Evolutionary conservation across 2,113 vertebrate species (phyloP).

Genomic region (Campylorhamphus procurvoides): DNA sequence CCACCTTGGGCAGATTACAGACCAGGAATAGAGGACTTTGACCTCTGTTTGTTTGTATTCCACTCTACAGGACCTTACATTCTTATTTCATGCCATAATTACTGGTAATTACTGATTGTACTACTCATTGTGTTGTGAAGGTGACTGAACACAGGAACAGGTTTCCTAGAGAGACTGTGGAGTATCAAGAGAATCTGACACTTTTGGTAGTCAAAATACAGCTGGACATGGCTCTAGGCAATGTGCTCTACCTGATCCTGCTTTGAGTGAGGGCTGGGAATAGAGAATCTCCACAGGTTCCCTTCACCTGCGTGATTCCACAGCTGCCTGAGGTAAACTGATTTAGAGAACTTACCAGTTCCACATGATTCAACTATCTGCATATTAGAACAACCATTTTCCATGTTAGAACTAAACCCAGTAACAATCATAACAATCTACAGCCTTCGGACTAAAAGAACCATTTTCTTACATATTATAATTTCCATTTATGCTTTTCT

Average conservation of each 20-base stretch:
- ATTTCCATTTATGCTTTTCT: neutral
- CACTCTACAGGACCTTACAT: neutral
- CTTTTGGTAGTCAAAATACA: neutral
- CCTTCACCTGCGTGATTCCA: neutral
- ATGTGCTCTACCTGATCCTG: neutral
- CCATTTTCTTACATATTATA: neutral
- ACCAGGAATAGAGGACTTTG: neutral
- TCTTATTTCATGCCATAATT: neutral
- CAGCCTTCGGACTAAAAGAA: neutral
- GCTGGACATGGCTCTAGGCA: neutral
- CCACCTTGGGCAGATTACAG: neutral
- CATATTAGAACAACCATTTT: neutral
- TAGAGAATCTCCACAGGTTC: neutral
- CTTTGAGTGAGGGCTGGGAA: neutral
- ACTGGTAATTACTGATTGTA: neutral
- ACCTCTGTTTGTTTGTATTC: neutral
- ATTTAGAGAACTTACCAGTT: neutral
- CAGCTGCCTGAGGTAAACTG: neutral
- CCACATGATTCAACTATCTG: neutral
- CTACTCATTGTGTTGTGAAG: neutral
- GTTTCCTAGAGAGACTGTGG: neutral
- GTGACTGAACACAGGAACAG: neutral
- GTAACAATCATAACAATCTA: neutral
- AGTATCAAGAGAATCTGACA: neutral
- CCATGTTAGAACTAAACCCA: neutral